These are phyloP conservation scores for Sesamia nonagrioides DNA, from an alignment of 1,140 invertebrate species.

Conservation along the genomic window DNA sequence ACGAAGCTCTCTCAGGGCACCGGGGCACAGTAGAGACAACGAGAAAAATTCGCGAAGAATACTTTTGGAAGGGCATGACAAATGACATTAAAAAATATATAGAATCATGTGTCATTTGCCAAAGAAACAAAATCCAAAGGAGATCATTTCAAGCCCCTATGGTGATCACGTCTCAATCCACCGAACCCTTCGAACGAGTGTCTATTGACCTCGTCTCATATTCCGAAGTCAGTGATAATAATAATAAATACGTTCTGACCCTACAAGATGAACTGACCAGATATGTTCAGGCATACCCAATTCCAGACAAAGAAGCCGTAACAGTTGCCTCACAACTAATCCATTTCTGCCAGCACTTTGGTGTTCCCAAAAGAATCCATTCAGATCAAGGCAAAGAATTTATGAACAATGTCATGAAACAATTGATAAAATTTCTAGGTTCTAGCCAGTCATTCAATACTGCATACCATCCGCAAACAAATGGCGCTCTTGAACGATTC, in stretches of 20 bases:
- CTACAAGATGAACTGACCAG: slow-evolving; percentile 30
- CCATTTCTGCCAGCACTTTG: slow-evolving; percentile 43
- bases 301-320: slow-evolving; percentile 27
- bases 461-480: slow-evolving; percentile 70
- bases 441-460: slow-evolving; percentile 69
- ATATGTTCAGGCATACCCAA: slow-evolving; percentile 2
- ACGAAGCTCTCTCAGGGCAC: slow-evolving; percentile 69
- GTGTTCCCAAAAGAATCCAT: slow-evolving; percentile 65
- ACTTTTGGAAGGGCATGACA: slow-evolving; percentile 73
- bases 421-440: slow-evolving; percentile 69
- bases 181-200: slow-evolving; percentile 69
- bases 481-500: slow-evolving; percentile 72
- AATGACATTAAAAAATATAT: slow-evolving; percentile 70
- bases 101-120: slow-evolving; percentile 66
- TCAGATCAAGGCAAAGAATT: slow-evolving; percentile 75
- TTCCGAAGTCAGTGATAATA: slow-evolving; percentile 60
- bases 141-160: slow-evolving; percentile 71
- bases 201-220: slow-evolving; percentile 72
- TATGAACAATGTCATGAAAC: slow-evolving; percentile 65
- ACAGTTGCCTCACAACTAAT: background rate
- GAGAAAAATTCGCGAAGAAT: slow-evolving; percentile 69
- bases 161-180: slow-evolving; percentile 69
- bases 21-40: slow-evolving; percentile 68
- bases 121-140: slow-evolving; percentile 71
- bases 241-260: slow-evolving; percentile 69